phyloP scores from a whole-genome alignment of 2,888 invertebrate genomes.

The Imbricaverruca yamaguchii region DNA sequence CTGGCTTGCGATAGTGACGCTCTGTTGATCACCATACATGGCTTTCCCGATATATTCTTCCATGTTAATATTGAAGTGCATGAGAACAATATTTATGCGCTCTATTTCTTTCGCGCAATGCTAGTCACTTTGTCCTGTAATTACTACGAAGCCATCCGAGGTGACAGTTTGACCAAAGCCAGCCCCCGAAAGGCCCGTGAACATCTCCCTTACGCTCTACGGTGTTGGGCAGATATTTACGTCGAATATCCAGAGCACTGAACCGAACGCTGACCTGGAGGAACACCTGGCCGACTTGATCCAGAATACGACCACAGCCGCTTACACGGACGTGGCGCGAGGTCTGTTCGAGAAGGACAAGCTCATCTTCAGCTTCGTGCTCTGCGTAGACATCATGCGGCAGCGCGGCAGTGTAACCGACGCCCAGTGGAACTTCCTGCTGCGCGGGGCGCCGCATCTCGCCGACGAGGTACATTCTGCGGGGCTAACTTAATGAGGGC shows the following conservation, averaged over 20 bases:
- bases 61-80: too few relatives aligned
- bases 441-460: constrained; percentile 79
- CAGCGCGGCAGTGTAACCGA: constrained; percentile 55
- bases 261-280: constrained; percentile 55
- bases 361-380: constrained; percentile 33
- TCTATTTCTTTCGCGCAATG: too few relatives aligned
- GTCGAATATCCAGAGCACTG: constrained; percentile 69
- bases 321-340: constrained; percentile 52
- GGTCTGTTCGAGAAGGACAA: constrained; percentile 45
- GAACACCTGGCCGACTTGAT: constrained; percentile 44
- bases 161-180: too few relatives aligned
- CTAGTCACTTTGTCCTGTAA: too few relatives aligned
- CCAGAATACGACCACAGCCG: constrained; percentile 45
- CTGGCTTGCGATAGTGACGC: too few relatives aligned
- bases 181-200: too few relatives aligned
- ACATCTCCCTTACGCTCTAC: too few relatives aligned
- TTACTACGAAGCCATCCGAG: too few relatives aligned
- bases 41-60: too few relatives aligned
- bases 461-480: constrained; percentile 54
- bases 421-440: constrained; percentile 67
- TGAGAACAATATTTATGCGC: too few relatives aligned
- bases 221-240: constrained; percentile 51
- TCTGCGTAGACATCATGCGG: constrained; percentile 33
- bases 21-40: too few relatives aligned
- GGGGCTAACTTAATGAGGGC: too few relatives aligned